phyloP scores from a whole-genome alignment of 2,888 invertebrate species.

The Drosophila pseudotalamancana region DNA sequence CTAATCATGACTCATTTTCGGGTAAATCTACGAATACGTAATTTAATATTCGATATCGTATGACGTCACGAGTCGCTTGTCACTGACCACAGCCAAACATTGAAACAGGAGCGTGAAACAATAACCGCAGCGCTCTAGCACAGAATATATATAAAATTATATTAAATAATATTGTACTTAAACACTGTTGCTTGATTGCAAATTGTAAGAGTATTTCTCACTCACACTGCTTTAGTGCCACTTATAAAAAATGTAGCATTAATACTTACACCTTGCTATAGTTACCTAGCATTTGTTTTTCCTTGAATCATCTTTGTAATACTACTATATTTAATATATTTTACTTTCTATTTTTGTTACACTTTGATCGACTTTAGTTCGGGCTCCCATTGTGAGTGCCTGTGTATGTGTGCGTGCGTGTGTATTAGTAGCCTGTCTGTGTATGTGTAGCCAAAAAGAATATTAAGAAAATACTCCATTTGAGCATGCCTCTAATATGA shows the following conservation, averaged over 20 bases:
- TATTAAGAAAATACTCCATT: slow-evolving; percentile 2
- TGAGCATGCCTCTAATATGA: slow-evolving; percentile 49
- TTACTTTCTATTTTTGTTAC: slow-evolving; percentile 61
- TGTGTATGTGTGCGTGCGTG: slow-evolving; percentile 15
- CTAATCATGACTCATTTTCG: slow-evolving; percentile 27
- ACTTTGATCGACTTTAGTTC: slow-evolving; percentile 47
- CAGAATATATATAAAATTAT: slow-evolving; percentile 17
- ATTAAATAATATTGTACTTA: slow-evolving; percentile 2
- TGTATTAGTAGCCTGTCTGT: slow-evolving; percentile 35
- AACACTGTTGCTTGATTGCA: slow-evolving; percentile 20
- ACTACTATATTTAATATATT: slow-evolving; percentile 37
- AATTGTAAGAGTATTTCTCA: slow-evolving; percentile 32
- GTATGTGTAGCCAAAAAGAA: slow-evolving; percentile 36
- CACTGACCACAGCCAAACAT: slow-evolving; percentile 2
- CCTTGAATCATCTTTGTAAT: slow-evolving; percentile 16
- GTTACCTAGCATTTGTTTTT: slow-evolving; percentile 11
- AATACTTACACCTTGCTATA: slow-evolving; percentile 11
- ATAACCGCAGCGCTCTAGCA: slow-evolving; percentile 26
- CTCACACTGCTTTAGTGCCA: slow-evolving; percentile 46
- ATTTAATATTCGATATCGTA: slow-evolving; percentile 28
- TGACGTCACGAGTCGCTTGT: slow-evolving; percentile 33
- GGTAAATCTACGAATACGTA: slow-evolving; percentile 21
- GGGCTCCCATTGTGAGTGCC: slow-evolving; percentile 31
- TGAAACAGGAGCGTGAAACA: slow-evolving; percentile 36
- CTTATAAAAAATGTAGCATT: slow-evolving; percentile 36